A percentile compares a stretch with the other conserved stretches of the same genome.
These are phyloP conservation scores for Diorhabda sublineata DNA, from an alignment of 1,140 invertebrate species.

Conservation along the genomic window DNA sequence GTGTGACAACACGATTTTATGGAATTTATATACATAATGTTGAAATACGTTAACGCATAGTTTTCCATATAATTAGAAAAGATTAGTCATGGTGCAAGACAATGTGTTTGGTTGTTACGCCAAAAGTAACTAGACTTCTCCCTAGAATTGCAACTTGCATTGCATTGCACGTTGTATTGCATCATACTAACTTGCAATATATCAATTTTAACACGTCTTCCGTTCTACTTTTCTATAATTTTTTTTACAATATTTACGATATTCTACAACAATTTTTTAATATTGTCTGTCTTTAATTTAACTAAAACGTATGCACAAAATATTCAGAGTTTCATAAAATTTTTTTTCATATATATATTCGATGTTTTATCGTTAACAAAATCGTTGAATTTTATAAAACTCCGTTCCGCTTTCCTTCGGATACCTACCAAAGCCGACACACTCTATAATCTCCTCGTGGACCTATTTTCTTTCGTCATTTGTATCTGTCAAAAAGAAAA, in stretches of 20 bases:
- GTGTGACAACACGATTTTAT: too few relatives aligned
- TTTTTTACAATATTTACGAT: background rate
- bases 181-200: too few relatives aligned
- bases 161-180: too few relatives aligned
- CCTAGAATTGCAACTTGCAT: too few relatives aligned
- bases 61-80: too few relatives aligned
- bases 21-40: too few relatives aligned
- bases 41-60: too few relatives aligned
- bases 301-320: constrained; percentile 2
- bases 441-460: constrained; percentile 4
- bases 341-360: background rate
- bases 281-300: background rate
- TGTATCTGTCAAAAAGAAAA: constrained; percentile 59
- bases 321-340: background rate
- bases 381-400: constrained; percentile 12
- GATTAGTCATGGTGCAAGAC: too few relatives aligned
- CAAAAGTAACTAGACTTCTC: too few relatives aligned
- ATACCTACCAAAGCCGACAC: constrained; percentile 14
- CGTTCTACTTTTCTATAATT: too few relatives aligned
- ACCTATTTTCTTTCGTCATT: constrained; percentile 57
- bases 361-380: constrained; percentile 15
- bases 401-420: background rate
- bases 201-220: too few relatives aligned
- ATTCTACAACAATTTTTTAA: background rate
- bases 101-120: too few relatives aligned